Evolutionary conservation across 2,888 invertebrate species (phyloP).

Genomic region (Cecidostiba fungosa): DNA sequence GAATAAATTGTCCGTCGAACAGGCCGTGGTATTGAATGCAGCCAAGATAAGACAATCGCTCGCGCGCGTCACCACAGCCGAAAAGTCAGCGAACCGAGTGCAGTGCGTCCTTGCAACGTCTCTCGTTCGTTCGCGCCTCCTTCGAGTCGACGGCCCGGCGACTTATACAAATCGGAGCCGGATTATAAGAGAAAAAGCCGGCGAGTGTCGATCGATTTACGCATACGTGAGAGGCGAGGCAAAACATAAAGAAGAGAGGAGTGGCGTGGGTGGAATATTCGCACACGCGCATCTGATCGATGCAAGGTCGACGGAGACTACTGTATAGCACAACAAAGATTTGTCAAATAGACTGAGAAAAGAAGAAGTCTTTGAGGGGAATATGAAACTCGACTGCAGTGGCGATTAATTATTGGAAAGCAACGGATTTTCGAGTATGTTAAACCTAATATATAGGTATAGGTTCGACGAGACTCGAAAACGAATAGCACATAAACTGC

Average conservation of each 20-base stretch:
- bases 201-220: constrained; percentile 51
- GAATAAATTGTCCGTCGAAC: constrained; percentile 12
- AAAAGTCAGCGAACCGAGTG: constrained; percentile 41
- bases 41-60: constrained; percentile 16
- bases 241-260: neutral
- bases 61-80: neutral
- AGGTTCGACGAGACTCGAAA: too few relatives aligned
- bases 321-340: neutral
- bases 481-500: too few relatives aligned
- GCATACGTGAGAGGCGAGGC: neutral
- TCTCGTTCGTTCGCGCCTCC: constrained; percentile 38
- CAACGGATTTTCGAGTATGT: too few relatives aligned
- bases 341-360: neutral
- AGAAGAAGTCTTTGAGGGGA: neutral
- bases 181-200: constrained; percentile 31
- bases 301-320: neutral
- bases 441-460: too few relatives aligned
- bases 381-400: too few relatives aligned
- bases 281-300: neutral
- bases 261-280: constrained; percentile 8
- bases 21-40: neutral
- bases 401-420: too few relatives aligned
- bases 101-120: constrained; percentile 35
- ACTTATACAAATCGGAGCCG: constrained; percentile 38
- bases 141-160: constrained; percentile 8